A percentile compares a stretch with the other conserved stretches of the same genome.
Conservation (phyloP, 1,140 invertebrate genomes). For the Papilio polytes region DNA sequence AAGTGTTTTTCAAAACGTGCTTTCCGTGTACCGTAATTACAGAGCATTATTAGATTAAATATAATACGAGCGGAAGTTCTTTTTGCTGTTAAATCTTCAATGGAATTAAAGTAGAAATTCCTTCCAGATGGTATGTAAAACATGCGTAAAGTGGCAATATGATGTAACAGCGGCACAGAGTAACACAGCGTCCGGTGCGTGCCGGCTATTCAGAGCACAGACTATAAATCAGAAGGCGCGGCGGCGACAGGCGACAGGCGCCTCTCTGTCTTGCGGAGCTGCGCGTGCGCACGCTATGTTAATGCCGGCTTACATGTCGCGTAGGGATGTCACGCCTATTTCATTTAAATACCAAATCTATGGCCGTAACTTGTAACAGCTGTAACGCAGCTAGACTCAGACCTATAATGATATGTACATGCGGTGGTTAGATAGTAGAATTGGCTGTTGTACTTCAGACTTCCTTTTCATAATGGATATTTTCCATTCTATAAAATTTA, state of each 20-base stretch:
- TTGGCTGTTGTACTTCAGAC: not conserved
- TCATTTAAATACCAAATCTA: constrained; percentile 13
- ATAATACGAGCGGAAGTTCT: not conserved
- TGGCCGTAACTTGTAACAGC: not conserved
- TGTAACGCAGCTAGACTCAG: not conserved
- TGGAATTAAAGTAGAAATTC: constrained; percentile 7
- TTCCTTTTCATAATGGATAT: not conserved
- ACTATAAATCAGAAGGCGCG: constrained; percentile 40
- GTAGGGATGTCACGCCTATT: constrained; percentile 18
- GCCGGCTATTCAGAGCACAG: constrained; percentile 19
- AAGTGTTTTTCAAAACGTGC: too few relatives aligned
- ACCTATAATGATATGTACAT: not conserved
- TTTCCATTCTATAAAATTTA: too few relatives aligned
- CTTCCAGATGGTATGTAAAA: not conserved
- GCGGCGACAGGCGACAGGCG: constrained; percentile 28
- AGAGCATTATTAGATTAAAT: too few relatives aligned
- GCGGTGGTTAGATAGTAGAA: not conserved
- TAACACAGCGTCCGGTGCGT: constrained; percentile 27
- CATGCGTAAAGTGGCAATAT: constrained; percentile 23
- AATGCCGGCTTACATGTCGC: constrained; percentile 35
- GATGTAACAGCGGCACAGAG: constrained; percentile 23
- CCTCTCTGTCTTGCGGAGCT: constrained; percentile 39
- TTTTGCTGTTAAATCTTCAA: not conserved
- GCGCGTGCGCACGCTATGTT: constrained; percentile 37
- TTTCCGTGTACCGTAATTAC: too few relatives aligned